Evolutionary conservation across 2,888 invertebrate genomes (phyloP).

Genomic region (Catotricha subobsoleta): DNA sequence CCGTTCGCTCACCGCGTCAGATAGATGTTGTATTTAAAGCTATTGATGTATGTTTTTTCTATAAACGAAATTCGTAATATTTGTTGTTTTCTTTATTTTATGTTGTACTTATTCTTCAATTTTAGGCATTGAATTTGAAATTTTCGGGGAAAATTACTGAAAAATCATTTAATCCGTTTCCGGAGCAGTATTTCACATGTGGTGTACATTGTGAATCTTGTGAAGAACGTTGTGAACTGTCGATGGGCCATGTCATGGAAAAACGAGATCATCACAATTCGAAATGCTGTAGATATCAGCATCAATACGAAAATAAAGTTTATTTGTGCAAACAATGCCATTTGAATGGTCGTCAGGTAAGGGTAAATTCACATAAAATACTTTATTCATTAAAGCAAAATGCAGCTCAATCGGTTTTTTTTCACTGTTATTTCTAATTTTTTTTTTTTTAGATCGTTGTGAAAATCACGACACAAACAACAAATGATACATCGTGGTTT

Average conservation of each 20-base stretch:
- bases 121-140: constrained; percentile 49
- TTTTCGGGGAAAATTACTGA: constrained; percentile 50
- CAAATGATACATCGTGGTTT: constrained; percentile 37
- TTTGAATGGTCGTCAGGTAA: constrained; percentile 35
- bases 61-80: neutral
- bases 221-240: constrained; percentile 39
- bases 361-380: constrained; percentile 9
- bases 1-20: constrained; percentile 49
- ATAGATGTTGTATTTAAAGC: constrained; percentile 48
- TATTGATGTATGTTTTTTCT: constrained; percentile 34
- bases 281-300: constrained; percentile 39
- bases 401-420: neutral
- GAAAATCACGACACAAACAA: constrained; percentile 19
- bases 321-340: constrained; percentile 46
- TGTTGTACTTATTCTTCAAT: constrained; percentile 7
- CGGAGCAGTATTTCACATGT: constrained; percentile 66
- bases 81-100: neutral
- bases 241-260: constrained; percentile 47
- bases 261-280: constrained; percentile 37
- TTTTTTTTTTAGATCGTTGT: constrained; percentile 17
- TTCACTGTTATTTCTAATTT: neutral
- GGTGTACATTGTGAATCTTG: constrained; percentile 52
- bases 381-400: neutral
- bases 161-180: constrained; percentile 43
- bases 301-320: constrained; percentile 53